A percentile compares a stretch with the other conserved stretches of the same genome.
Evolutionary conservation across 2,888 invertebrate genomes (phyloP).

Genomic region (Agrochola lychnidis): DNA sequence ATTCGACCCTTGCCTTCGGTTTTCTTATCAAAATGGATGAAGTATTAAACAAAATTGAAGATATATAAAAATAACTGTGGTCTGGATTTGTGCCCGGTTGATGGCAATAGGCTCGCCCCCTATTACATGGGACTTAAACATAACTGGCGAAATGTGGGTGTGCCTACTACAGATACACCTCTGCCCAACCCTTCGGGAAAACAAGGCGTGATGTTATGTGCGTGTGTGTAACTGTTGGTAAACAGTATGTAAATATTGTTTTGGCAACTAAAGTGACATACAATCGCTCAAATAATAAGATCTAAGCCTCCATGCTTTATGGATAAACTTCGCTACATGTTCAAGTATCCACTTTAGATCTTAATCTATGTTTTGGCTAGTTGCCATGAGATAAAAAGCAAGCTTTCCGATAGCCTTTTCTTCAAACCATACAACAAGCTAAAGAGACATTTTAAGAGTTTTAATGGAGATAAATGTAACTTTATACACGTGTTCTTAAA

Average conservation of each 20-base stretch:
- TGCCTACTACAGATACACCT: too few species aligned
- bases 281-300: constrained; percentile 33
- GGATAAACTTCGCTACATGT: constrained; percentile 45
- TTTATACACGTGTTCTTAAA: not conserved
- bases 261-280: constrained; percentile 15
- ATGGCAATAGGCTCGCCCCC: too few species aligned
- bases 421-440: constrained; percentile 40
- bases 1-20: too few species aligned
- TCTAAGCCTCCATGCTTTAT: constrained; percentile 1
- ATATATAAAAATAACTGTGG: too few species aligned
- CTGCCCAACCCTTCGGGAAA: too few species aligned
- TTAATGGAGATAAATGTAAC: constrained; percentile 37
- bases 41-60: too few species aligned
- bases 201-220: too few species aligned
- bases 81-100: too few species aligned
- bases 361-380: constrained; percentile 60
- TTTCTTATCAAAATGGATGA: too few species aligned
- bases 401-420: constrained; percentile 49
- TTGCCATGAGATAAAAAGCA: constrained; percentile 58
- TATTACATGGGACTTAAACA: too few species aligned
- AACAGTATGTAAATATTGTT: constrained; percentile 40
- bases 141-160: too few species aligned
- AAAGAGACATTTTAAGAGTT: constrained; percentile 44
- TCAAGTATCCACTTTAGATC: constrained; percentile 53
- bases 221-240: too few species aligned